phyloP scores from a whole-genome alignment of 2,113 vertebrate species.

The Lepisosteus osseus region DNA sequence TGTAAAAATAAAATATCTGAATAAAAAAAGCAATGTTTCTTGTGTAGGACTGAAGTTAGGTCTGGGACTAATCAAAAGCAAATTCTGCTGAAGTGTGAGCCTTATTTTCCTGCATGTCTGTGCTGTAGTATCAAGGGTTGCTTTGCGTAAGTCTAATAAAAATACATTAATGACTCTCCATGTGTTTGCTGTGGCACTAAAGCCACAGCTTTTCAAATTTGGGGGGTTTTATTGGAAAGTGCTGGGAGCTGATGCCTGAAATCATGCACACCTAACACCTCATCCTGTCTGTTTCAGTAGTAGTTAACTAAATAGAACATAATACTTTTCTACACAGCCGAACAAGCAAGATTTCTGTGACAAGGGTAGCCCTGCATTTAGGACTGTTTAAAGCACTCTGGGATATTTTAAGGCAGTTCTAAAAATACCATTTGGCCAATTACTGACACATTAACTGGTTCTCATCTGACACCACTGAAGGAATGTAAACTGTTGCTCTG shows the following conservation, averaged over 20 bases:
- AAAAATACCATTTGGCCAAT: constrained; percentile 65
- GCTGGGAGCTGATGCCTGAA: constrained; percentile 48
- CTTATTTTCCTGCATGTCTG: constrained; percentile 60
- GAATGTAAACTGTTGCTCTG: constrained; percentile 82
- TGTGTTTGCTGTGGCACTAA: constrained; percentile 38
- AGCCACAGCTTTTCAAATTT: constrained; percentile 54
- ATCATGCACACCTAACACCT: constrained; percentile 55
- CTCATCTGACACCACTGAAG: constrained; percentile 81
- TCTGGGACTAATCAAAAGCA: constrained; percentile 68
- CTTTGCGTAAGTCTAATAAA: constrained; percentile 63
- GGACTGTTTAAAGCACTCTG: constrained; percentile 59
- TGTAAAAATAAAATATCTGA: no score
- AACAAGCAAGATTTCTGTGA: constrained; percentile 48
- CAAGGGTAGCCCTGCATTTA: constrained; percentile 47
- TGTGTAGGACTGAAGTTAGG: constrained; percentile 28
- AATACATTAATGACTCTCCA: constrained; percentile 61
- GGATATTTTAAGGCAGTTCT: constrained; percentile 55
- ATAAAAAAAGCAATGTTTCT: no score
- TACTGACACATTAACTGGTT: constrained; percentile 81
- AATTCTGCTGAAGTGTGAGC: constrained; percentile 49
- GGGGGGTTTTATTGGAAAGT: constrained; percentile 50
- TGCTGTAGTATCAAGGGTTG: constrained; percentile 55
- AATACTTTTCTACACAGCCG: constrained; percentile 27
- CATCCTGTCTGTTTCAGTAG: constrained; percentile 43
- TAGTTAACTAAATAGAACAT: constrained; percentile 30